Evolutionary conservation across 2,113 vertebrate species (phyloP), one percentile per base, ranked within the genome.

Genomic region (Corvus cornix): DNA sequence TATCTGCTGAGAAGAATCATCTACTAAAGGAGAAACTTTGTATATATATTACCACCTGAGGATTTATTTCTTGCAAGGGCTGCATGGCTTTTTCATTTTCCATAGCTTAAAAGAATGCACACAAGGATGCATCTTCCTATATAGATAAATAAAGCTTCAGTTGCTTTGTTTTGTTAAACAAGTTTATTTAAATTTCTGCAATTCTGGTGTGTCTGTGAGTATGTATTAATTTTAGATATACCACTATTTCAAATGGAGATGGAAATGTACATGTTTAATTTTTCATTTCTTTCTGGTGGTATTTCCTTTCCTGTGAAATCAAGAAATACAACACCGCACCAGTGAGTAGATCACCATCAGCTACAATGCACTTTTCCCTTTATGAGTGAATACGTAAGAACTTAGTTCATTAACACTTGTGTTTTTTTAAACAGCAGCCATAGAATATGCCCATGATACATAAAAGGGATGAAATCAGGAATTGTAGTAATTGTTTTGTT

Each of bases 21-120:
- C 80, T 89, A 33, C 78, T 90, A 41, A 90, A 89, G 89, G 64
- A 82, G 78, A 89, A 92, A 82, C 52, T 72, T 95, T 52, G 72
- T 94, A 23, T 73, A 60, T 93, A 51, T 90, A 48, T 90, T 90
- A 66, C 91, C 68, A 94, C 55, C 69, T 66, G 87, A 93, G 90
- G 94, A 94, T 91, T 96, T 72, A 52, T 84, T 69, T 96, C 87
- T 37, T 60, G 48, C 78, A 69, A 97, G 96, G 90, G 82, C 91
- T 97, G 95, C 96, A 96, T 97, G 96, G 91, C 97, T 97, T 96
- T 95, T 89, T 95, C 73, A 41, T 90, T 97, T 96, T 97, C 92
- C 93, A 82, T 97, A 96, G 96, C 95, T 97, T 95, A 97, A 96
- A 97, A 97, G 95, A 96, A 91, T 96, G 90, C 94, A 95, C 95